These are phyloP conservation scores for Aplidium turbinatum DNA, from an alignment of 23 tunicate genomes.

Conservation along the genomic window DNA sequence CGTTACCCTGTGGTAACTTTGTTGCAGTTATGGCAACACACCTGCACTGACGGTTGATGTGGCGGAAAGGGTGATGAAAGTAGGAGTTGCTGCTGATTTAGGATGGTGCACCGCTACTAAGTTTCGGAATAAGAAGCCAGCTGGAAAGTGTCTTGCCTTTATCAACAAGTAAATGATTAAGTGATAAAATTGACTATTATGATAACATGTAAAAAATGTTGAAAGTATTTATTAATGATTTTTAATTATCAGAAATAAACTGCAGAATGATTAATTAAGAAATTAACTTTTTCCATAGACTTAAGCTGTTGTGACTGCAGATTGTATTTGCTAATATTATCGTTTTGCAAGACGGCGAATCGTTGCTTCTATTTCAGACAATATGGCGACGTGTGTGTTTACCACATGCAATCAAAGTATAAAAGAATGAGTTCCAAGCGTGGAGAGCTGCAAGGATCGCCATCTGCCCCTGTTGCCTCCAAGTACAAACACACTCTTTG, in stretches of 20 bases:
- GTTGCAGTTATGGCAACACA: conserved; percentile 46
- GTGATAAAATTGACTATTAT: too few species aligned
- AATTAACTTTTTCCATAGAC: too few species aligned
- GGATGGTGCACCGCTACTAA: conserved; percentile 93
- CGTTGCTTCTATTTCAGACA: conserved; percentile 46
- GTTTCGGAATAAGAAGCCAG: conserved; percentile 81
- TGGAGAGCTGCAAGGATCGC: conserved; percentile 77
- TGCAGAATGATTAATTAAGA: too few species aligned
- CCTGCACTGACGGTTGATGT: conserved; percentile 92
- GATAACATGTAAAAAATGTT: too few species aligned
- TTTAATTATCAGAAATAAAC: too few species aligned
- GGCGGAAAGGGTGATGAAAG: conserved; percentile 64
- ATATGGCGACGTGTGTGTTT: conserved; percentile 64
- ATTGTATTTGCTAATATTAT: too few species aligned
- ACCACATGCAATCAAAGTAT: conserved; percentile 83
- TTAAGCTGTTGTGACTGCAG: too few species aligned
- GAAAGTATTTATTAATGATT: too few species aligned
- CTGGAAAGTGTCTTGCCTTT: conserved; percentile 76
- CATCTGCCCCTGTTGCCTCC: conserved; percentile 54
- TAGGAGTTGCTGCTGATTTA: conserved; percentile 79
- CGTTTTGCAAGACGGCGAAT: too few species aligned
- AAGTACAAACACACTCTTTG: conserved; percentile 67
- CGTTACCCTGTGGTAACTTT: too few species aligned
- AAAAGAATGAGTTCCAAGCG: conserved; percentile 71
- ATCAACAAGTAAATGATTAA: conserved; percentile 63